Conservation (phyloP, 2,113 vertebrate species). For the Xyliphius kryptos region DNA sequence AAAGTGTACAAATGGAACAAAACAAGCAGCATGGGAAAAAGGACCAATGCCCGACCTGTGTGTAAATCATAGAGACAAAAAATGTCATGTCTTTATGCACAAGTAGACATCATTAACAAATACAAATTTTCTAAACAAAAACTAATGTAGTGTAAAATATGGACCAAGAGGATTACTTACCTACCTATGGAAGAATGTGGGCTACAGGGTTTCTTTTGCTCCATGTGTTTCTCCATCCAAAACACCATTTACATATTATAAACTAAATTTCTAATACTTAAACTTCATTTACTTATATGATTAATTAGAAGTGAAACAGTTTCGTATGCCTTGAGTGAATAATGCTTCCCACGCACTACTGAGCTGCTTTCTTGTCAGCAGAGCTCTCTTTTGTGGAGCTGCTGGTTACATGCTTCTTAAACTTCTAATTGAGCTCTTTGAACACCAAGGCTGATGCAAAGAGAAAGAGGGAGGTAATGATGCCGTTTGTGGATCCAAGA, state of each 20-base stretch:
- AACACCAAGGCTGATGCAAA: constrained; percentile 21
- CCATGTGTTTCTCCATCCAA: not conserved
- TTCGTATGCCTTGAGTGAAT: constrained; percentile 12
- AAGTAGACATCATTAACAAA: too few relatives aligned
- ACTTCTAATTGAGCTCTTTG: constrained; percentile 47
- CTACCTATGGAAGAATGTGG: too few relatives aligned
- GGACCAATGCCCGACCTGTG: too few relatives aligned
- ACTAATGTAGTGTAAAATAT: too few relatives aligned
- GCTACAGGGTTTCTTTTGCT: too few relatives aligned
- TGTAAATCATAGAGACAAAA: too few relatives aligned
- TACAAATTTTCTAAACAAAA: too few relatives aligned
- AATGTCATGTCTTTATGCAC: too few relatives aligned
- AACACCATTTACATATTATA: not conserved
- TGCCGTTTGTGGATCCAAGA: constrained; percentile 19
- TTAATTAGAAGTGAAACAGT: constrained; percentile 9
- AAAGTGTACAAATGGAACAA: too few relatives aligned
- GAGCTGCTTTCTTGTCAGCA: constrained; percentile 39
- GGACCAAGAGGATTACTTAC: too few relatives aligned
- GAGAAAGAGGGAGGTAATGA: constrained; percentile 35
- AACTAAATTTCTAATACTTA: too few relatives aligned
- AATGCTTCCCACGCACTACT: constrained; percentile 36
- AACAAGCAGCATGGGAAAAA: too few relatives aligned
- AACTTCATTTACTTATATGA: not conserved
- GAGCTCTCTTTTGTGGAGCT: constrained; percentile 32
- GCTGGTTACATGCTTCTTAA: constrained; percentile 42